Percentiles rank a stretch among this genome's conserved stretches.
Conservation (phyloP, 1,140 invertebrate species). For the Halesus radiatus region DNA sequence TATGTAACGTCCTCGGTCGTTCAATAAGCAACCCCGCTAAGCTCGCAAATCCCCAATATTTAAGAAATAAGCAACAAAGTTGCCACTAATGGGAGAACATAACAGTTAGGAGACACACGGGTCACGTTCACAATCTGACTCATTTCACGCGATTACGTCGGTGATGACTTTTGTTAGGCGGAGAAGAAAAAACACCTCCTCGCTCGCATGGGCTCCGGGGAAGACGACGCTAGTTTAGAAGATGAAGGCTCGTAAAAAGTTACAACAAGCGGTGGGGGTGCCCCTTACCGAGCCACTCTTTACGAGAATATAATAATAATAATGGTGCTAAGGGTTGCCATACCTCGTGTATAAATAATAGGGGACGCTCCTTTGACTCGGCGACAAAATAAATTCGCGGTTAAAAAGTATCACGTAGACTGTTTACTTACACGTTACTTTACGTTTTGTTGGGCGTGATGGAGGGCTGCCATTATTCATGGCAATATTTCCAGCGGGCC, state of each 20-base stretch:
- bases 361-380: slow-evolving; percentile 44
- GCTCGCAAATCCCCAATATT: slow-evolving; percentile 47
- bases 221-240: slow-evolving; percentile 39
- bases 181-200: slow-evolving; percentile 41
- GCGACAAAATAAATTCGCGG: slow-evolving; percentile 55
- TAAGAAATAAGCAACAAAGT: slow-evolving; percentile 50
- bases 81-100: slow-evolving; percentile 48
- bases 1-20: slow-evolving; percentile 13
- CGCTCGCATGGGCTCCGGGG: slow-evolving; percentile 28
- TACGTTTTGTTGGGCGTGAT: slow-evolving; percentile 40
- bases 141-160: slow-evolving; percentile 51
- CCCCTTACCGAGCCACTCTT: slow-evolving; percentile 24
- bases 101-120: slow-evolving; percentile 51
- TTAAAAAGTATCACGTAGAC: slow-evolving; percentile 55
- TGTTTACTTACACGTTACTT: slow-evolving; percentile 18
- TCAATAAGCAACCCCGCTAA: slow-evolving; percentile 9
- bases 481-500: slow-evolving; percentile 12
- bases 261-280: slow-evolving; percentile 35
- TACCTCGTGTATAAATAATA: slow-evolving; percentile 54
- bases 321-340: slow-evolving; percentile 52
- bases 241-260: slow-evolving; percentile 55
- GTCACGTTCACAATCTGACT: slow-evolving; percentile 52
- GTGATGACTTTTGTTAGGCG: slow-evolving; percentile 54
- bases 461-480: slow-evolving; percentile 42
- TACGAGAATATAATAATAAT: slow-evolving; percentile 55